Percentiles rank a stretch among this genome's conserved stretches.
These are phyloP conservation scores for Neopipo cinnamomea DNA, from an alignment of 2,113 vertebrate species.

Conservation along the genomic window DNA sequence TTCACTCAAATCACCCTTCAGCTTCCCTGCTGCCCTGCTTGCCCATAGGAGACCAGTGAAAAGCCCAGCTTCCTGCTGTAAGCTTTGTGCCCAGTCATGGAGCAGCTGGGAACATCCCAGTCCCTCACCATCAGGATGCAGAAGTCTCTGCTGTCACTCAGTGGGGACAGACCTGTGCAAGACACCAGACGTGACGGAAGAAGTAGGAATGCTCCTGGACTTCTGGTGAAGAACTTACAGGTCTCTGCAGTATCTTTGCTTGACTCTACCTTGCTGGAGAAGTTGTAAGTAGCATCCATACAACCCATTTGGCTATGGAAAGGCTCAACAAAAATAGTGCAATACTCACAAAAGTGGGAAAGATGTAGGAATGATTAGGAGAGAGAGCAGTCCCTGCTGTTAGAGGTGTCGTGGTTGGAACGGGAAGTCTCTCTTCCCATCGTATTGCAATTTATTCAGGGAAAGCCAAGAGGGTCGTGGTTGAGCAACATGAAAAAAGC, in stretches of 20 bases:
- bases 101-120: not conserved
- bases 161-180: not conserved
- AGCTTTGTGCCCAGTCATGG: not conserved
- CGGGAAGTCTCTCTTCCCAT: not conserved
- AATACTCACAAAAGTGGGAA: not conserved
- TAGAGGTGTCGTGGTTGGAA: not conserved
- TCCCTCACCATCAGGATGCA: not conserved
- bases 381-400: not conserved
- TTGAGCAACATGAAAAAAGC: fast-evolving
- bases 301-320: not conserved
- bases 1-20: not conserved
- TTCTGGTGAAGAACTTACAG: not conserved
- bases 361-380: not conserved
- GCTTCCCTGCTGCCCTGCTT: not conserved
- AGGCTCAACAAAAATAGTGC: not conserved
- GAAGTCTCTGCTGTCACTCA: not conserved
- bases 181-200: not conserved
- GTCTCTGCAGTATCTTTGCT: not conserved
- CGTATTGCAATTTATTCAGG: not conserved
- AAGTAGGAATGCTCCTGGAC: not conserved
- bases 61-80: not conserved
- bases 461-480: not conserved
- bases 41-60: not conserved
- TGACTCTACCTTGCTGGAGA: not conserved
- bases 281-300: not conserved